Percentiles rank a stretch among this genome's conserved stretches.
phyloP scores from a whole-genome alignment of 2,113 vertebrate species.

The Lepidothrix coronata region DNA sequence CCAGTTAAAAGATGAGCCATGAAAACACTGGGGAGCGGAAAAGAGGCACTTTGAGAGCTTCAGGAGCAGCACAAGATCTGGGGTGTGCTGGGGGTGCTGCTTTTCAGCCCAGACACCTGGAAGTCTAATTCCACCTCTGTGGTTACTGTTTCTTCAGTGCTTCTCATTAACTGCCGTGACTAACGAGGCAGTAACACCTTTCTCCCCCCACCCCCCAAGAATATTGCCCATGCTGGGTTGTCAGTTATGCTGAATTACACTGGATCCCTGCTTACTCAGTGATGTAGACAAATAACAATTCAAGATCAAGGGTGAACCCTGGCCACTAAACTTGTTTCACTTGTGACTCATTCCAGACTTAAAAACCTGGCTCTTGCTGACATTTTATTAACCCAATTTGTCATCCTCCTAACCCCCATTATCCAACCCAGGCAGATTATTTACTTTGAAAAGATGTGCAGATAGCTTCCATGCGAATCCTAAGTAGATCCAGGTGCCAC shows the following conservation, averaged over 20 bases:
- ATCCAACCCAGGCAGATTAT: conserved; percentile 25
- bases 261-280: not conserved
- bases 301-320: conserved; percentile 21
- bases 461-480: conserved; percentile 15
- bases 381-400: conserved; percentile 50
- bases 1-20: not conserved
- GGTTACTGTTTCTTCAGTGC: not conserved
- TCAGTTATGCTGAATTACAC: not conserved
- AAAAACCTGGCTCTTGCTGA: conserved; percentile 37
- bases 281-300: conserved; percentile 22
- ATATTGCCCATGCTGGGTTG: not conserved
- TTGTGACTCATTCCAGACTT: conserved; percentile 42
- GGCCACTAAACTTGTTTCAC: conserved; percentile 23
- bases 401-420: conserved; percentile 21
- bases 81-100: not conserved
- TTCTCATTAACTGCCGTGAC: not conserved
- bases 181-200: not conserved
- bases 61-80: not conserved
- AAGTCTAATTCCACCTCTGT: not conserved
- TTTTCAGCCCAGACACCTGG: not conserved
- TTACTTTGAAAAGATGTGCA: conserved; percentile 30
- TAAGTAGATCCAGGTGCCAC: conserved; percentile 38
- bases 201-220: not conserved
- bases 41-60: not conserved
- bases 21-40: not conserved